These are phyloP conservation scores for Silurus meridionalis DNA, from an alignment of 2,113 vertebrate genomes.

Conservation along the genomic window DNA sequence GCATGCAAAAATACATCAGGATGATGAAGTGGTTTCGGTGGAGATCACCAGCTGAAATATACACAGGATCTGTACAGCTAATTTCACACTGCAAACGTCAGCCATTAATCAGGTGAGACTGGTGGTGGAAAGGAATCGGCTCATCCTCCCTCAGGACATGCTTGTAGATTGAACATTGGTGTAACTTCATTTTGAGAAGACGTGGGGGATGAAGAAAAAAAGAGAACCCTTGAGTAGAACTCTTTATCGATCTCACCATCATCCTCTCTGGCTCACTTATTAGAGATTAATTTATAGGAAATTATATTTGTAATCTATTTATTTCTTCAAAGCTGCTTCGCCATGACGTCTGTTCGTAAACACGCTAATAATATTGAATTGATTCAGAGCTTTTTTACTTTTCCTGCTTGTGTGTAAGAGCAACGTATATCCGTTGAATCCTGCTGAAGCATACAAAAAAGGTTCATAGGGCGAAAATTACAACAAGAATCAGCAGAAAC, in stretches of 20 bases:
- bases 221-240: too few species aligned
- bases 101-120: conserved; percentile 1
- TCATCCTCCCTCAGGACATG: not conserved
- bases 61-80: not conserved
- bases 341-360: too few species aligned
- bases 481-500: not conserved
- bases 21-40: not conserved
- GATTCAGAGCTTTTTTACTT: too few species aligned
- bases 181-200: not conserved
- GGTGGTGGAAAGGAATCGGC: not conserved
- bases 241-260: too few species aligned
- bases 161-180: not conserved
- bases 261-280: too few species aligned
- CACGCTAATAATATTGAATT: too few species aligned
- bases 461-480: not conserved
- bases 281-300: too few species aligned
- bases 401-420: not conserved
- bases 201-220: too few species aligned
- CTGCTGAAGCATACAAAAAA: not conserved
- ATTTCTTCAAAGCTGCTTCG: too few species aligned
- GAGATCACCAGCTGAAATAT: not conserved
- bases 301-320: too few species aligned
- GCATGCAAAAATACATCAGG: not conserved
- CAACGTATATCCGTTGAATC: not conserved
- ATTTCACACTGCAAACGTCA: not conserved